These are phyloP conservation scores for Chionomys nivalis DNA, from an alignment of 2,113 vertebrate species.

Conservation along the genomic window DNA sequence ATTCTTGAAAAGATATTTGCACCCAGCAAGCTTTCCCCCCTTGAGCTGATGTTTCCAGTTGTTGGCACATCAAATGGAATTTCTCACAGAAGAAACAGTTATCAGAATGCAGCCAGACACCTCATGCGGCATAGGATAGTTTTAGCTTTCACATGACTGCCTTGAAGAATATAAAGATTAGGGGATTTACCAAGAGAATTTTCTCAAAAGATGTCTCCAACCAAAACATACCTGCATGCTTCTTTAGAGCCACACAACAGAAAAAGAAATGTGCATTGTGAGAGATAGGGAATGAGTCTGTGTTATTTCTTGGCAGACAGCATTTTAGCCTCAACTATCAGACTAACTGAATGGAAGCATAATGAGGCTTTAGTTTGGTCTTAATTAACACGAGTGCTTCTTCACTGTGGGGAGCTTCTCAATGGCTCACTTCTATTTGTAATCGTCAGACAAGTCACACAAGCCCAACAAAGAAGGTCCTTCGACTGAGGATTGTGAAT, in stretches of 20 bases:
- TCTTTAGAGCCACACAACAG: background rate
- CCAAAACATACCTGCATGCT: constrained; percentile 23
- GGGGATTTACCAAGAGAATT: constrained; percentile 20
- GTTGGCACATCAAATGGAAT: constrained; percentile 82
- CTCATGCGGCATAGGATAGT: constrained; percentile 73
- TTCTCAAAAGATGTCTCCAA: constrained; percentile 37
- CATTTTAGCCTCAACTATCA: background rate
- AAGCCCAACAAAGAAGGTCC: background rate
- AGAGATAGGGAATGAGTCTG: background rate
- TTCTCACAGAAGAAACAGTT: constrained; percentile 83
- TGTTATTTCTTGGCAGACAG: background rate
- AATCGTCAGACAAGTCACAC: background rate
- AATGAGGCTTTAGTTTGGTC: background rate
- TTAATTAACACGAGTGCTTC: background rate
- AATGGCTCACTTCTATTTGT: background rate
- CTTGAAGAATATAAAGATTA: constrained; percentile 66
- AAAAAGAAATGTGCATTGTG: background rate
- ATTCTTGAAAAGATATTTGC: constrained; percentile 62
- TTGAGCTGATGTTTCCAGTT: constrained; percentile 71
- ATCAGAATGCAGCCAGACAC: constrained; percentile 78
- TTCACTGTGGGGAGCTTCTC: background rate
- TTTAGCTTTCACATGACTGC: constrained; percentile 79
- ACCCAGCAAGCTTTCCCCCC: constrained; percentile 6
- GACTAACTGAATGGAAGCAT: constrained; percentile 28
- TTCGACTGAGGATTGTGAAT: background rate